Evolutionary conservation across 2,888 invertebrate species (phyloP).

Genomic region (Adineta ricciae): DNA sequence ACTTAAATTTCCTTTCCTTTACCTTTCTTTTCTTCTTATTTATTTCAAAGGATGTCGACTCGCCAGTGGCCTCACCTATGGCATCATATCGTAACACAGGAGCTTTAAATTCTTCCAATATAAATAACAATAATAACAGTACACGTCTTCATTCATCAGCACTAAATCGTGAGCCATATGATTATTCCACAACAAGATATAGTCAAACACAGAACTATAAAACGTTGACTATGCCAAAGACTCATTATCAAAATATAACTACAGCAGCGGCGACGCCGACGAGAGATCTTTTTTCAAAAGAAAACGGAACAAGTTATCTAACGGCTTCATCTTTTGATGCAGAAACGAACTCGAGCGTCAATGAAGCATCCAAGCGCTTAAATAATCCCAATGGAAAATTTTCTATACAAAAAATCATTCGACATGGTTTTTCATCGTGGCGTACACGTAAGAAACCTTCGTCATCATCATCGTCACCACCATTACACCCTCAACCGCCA

Average conservation of each 20-base stretch:
- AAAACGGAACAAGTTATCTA: neutral
- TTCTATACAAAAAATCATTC: neutral
- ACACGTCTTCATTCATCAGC: neutral
- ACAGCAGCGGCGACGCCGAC: neutral
- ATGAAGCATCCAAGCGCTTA: neutral
- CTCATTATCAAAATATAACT: neutral
- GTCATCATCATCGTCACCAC: neutral
- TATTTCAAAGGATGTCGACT: neutral
- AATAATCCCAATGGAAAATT: constrained; percentile 11
- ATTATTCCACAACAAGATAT: neutral
- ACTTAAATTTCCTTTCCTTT: neutral
- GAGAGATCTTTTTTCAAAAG: neutral
- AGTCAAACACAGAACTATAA: neutral
- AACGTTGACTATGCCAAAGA: neutral
- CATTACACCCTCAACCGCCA: neutral
- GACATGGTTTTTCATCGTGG: neutral
- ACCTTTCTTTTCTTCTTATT: neutral
- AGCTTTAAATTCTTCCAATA: neutral
- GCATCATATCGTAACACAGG: neutral
- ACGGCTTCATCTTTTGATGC: neutral
- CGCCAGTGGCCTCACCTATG: neutral
- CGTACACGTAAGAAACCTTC: constrained; percentile 10
- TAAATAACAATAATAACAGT: neutral
- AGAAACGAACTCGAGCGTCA: neutral
- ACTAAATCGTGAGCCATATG: neutral